Evolutionary conservation across 2,888 invertebrate species (phyloP).

Genomic region (Ceriagrion tenellum): DNA sequence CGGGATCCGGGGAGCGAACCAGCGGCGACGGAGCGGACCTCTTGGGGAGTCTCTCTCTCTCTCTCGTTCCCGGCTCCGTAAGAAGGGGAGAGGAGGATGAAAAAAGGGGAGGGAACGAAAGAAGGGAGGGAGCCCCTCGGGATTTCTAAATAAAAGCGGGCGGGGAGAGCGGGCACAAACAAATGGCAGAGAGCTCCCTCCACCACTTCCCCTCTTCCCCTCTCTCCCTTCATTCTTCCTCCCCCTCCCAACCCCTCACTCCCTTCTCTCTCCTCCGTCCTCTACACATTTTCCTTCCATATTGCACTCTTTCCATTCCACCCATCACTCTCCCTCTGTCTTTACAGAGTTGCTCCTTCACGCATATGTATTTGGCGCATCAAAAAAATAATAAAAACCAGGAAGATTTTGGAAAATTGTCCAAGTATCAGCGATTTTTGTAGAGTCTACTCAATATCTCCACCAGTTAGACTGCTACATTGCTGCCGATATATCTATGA

Average conservation of each 20-base stretch:
- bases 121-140: constrained; percentile 51
- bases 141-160: constrained; percentile 68
- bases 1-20: neutral
- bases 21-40: constrained; percentile 28
- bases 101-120: neutral
- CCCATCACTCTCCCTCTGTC: no score
- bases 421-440: no score
- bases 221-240: neutral
- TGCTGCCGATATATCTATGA: no score
- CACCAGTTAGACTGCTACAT: no score
- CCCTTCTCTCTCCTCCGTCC: neutral
- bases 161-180: constrained; percentile 35
- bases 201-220: neutral
- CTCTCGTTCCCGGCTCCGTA: neutral
- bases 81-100: no score
- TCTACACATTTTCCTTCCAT: no score
- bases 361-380: no score
- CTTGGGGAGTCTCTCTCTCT: neutral
- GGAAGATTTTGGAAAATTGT: no score
- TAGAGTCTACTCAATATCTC: no score
- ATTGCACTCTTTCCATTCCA: no score
- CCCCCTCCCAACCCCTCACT: neutral
- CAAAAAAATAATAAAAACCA: no score
- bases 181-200: constrained; percentile 19
- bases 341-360: no score